phyloP scores from a whole-genome alignment of 2,888 invertebrate genomes.

The Drosophila testacea region DNA sequence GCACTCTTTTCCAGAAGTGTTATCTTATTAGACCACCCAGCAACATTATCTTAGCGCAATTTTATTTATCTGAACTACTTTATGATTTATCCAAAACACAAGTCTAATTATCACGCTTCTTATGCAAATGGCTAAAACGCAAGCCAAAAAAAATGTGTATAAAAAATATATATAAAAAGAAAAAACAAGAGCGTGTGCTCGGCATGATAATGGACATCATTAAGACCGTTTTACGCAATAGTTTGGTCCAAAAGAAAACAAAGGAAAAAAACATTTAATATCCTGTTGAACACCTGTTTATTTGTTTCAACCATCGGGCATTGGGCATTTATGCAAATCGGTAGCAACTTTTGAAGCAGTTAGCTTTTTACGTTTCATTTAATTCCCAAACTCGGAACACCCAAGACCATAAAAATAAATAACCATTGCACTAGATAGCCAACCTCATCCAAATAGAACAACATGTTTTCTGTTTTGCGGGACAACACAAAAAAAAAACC shows the following conservation, averaged over 20 bases:
- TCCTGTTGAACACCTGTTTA: conserved; percentile 78
- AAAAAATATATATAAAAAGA: background rate
- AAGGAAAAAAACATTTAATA: conserved; percentile 56
- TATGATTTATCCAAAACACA: conserved; percentile 41
- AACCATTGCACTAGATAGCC: conserved; percentile 52
- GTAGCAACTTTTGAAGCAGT: conserved; percentile 41
- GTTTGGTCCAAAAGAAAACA: conserved; percentile 32
- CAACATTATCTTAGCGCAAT: conserved; percentile 11
- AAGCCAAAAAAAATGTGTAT: conserved; percentile 6
- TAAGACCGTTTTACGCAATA: conserved; percentile 60
- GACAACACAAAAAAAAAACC: conserved; percentile 17
- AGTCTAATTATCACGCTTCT: conserved; percentile 52
- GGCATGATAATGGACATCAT: conserved; percentile 56
- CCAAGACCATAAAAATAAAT: conserved; percentile 70
- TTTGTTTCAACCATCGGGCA: conserved; percentile 33
- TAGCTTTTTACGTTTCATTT: conserved; percentile 68
- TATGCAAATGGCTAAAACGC: conserved; percentile 54
- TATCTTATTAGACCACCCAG: conserved; percentile 11
- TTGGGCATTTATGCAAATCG: conserved; percentile 64
- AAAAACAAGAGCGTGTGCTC: conserved; percentile 35
- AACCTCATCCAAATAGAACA: conserved; percentile 40
- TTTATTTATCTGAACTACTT: conserved; percentile 24
- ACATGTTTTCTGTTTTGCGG: conserved; percentile 38
- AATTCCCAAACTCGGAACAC: conserved; percentile 69
- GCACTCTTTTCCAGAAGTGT: background rate